Base-by-base conservation (phyloP, 30 jellyfish, hydroid and myxozoan genomes). In the Aurelia aurita complex sp. Pacific region DNA sequence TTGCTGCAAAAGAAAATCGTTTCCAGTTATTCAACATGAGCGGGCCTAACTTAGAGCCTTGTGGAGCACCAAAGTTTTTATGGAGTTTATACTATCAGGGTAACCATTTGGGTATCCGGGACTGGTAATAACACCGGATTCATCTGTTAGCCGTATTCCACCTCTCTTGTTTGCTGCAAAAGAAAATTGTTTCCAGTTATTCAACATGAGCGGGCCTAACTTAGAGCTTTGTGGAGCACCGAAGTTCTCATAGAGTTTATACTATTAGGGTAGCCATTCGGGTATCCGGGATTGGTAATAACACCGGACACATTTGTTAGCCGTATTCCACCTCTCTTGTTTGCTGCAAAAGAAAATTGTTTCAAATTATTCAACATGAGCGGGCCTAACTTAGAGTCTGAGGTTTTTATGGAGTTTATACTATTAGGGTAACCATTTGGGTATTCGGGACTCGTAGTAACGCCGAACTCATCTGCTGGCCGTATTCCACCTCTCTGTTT, bases 81-180 rank as follows among this genome's bases (percentile, higher is more conserved):
- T 46, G 57, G 52, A 3, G 8, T 40, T 40, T 3, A 69, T 74
- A 69, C 87, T 83, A 29, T 85, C 83, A 9, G 97, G 97, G 72
- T 94, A 88, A 8, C 71, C 64, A n/a, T 68, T 72, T n/a, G 99
- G 97, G 64, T 88, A 83, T n/a, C 85, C 86, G 17, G 99, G 99
- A 55, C 95, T 88, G 12, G 84, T 38, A 42, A 85, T 74, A 2
- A 77, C 19, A 0, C 99, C 99, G 7, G 87, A 46, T 1, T 87
- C 96, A 61, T 87, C 79, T 34, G 79, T 5, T 51, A 77, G 74
- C 57, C 76, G 69, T 23, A 55, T 72, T 12, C 96, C 96, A 38
- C 29, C 29, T 23, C 29, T 23, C 29, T 23, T 23, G n/a, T n/a
- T n/a, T n/a, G 29, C 29, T 23, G 29, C 29, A 23, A 23, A 23